phyloP scores from a whole-genome alignment of 2,797 vertebrate species.

The Momotus momota region DNA sequence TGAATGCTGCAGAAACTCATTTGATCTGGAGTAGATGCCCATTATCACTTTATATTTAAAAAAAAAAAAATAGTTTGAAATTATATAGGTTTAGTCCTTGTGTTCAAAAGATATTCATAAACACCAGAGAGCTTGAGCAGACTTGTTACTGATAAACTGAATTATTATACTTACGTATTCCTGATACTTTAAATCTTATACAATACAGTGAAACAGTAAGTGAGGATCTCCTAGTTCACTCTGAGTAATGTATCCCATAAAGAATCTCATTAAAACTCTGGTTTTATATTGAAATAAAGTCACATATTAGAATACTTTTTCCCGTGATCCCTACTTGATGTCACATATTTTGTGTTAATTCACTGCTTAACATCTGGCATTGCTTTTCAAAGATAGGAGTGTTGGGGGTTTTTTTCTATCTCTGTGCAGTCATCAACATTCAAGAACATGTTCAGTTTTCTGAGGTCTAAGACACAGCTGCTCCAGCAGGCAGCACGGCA shows the following conservation, averaged over 20 bases:
- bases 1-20: background rate
- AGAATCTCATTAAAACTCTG: background rate
- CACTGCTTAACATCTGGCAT: background rate
- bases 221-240: background rate
- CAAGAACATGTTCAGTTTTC: background rate
- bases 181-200: background rate
- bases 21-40: background rate
- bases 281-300: background rate
- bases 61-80: background rate
- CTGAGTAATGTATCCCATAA: background rate
- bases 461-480: background rate
- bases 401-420: background rate
- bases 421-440: background rate
- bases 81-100: background rate
- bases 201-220: background rate
- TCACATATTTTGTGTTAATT: background rate
- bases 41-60: background rate
- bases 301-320: background rate
- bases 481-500: background rate
- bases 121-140: background rate
- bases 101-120: background rate
- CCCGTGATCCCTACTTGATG: background rate
- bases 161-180: background rate
- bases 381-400: background rate
- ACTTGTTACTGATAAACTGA: background rate